phyloP scores from a whole-genome alignment of 2,113 vertebrate species.

The Plotosus lineatus region DNA sequence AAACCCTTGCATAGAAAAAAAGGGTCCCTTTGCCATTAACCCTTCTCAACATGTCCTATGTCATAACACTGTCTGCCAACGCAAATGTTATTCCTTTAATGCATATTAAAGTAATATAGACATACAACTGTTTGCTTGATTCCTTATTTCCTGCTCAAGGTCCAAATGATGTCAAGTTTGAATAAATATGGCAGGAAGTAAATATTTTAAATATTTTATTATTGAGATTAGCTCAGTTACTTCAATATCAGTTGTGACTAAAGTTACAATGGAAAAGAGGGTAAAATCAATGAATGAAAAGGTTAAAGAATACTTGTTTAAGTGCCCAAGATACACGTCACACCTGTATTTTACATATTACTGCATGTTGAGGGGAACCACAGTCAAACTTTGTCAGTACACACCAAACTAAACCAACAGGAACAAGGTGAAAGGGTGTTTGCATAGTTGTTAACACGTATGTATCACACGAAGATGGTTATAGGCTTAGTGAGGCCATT shows the following conservation, averaged over 20 bases:
- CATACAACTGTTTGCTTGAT: conserved; percentile 51
- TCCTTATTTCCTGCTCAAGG: background rate
- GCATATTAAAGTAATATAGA: conserved; percentile 78
- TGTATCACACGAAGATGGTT: too few relatives aligned
- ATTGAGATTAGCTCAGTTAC: background rate
- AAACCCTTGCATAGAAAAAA: conserved; percentile 71
- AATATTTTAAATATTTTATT: background rate
- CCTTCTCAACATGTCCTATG: conserved; percentile 64
- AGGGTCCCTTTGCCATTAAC: conserved; percentile 66
- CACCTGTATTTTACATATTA: too few relatives aligned
- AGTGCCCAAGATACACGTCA: too few relatives aligned
- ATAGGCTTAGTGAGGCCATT: too few relatives aligned
- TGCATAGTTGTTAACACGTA: too few relatives aligned
- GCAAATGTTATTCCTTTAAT: conserved; percentile 75
- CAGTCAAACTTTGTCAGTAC: too few relatives aligned
- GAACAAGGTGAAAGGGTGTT: too few relatives aligned
- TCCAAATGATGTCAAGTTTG: background rate
- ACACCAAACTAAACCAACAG: too few relatives aligned
- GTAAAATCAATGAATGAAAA: too few relatives aligned
- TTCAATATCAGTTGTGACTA: background rate
- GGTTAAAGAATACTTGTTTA: too few relatives aligned
- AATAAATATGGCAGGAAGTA: background rate
- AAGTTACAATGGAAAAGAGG: too few relatives aligned
- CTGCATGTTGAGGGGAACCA: too few relatives aligned
- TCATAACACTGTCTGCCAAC: conserved; percentile 80